Evolutionary conservation across 1,140 invertebrate species (phyloP).

Genomic region (Copidosoma floridanum): DNA sequence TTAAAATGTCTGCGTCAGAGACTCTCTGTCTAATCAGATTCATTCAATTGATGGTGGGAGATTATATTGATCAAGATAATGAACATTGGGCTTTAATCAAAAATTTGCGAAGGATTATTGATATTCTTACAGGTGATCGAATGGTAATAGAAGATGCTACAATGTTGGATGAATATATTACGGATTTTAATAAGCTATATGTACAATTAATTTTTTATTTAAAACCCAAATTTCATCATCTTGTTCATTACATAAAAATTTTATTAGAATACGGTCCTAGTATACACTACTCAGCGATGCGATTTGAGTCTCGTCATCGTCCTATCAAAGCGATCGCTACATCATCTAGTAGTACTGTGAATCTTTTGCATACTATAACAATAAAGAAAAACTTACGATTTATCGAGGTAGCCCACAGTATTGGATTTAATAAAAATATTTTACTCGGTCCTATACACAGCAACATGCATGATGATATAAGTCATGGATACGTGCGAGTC

Average conservation of each 20-base stretch:
- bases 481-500: too few species aligned
- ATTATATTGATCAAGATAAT: not conserved
- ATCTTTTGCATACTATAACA: not conserved
- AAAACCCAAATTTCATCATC: not conserved
- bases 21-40: constrained; percentile 21
- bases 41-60: constrained; percentile 23
- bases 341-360: not conserved
- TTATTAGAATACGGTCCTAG: not conserved
- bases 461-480: too few species aligned
- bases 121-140: not conserved
- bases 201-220: not conserved
- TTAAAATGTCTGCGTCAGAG: constrained; percentile 27
- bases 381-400: not conserved
- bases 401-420: too few species aligned
- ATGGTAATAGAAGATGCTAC: not conserved
- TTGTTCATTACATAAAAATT: not conserved
- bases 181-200: not conserved
- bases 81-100: not conserved
- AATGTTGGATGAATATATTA: not conserved
- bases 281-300: not conserved
- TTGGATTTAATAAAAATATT: not conserved
- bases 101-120: not conserved
- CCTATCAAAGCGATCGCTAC: not conserved
- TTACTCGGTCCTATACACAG: too few species aligned
- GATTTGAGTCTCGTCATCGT: not conserved